These are phyloP conservation scores for Drosophila buzzatii DNA, from an alignment of 2,888 invertebrate species.

Conservation along the genomic window DNA sequence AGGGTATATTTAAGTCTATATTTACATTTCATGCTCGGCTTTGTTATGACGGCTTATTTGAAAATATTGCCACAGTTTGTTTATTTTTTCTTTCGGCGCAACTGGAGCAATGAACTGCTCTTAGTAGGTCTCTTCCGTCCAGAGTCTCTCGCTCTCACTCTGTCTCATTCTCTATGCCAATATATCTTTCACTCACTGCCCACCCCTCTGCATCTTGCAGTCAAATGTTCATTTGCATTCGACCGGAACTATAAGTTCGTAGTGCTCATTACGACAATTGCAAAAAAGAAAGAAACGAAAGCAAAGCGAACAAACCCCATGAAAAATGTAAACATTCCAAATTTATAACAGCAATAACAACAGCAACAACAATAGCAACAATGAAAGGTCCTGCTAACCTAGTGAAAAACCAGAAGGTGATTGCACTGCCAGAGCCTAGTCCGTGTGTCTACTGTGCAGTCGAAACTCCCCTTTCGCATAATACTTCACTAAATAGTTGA, in stretches of 20 bases:
- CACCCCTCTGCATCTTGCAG: neutral
- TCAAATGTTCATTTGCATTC: conserved; percentile 54
- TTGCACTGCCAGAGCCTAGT: conserved; percentile 51
- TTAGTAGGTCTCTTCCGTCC: conserved; percentile 8
- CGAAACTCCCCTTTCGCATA: neutral
- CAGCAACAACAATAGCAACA: conserved; percentile 11
- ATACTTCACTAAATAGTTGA: conserved; percentile 18
- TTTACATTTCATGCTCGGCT: neutral
- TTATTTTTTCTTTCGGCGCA: conserved; percentile 23
- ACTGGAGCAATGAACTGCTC: conserved; percentile 71
- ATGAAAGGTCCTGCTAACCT: conserved; percentile 62
- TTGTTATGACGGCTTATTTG: conserved; percentile 45
- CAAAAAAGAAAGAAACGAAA: conserved; percentile 5
- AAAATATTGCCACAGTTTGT: conserved; percentile 8
- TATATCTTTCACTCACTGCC: neutral
- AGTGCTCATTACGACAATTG: conserved; percentile 73
- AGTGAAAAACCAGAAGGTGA: conserved; percentile 63
- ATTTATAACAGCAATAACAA: conserved; percentile 52
- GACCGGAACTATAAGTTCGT: conserved; percentile 77
- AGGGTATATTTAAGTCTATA: conserved; percentile 22
- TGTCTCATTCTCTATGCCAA: neutral
- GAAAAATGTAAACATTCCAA: conserved; percentile 75
- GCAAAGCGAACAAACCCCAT: conserved; percentile 17
- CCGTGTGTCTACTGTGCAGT: neutral
- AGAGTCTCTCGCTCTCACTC: neutral